Conservation (phyloP, 2,113 vertebrate species). For the Channa maculata region DNA sequence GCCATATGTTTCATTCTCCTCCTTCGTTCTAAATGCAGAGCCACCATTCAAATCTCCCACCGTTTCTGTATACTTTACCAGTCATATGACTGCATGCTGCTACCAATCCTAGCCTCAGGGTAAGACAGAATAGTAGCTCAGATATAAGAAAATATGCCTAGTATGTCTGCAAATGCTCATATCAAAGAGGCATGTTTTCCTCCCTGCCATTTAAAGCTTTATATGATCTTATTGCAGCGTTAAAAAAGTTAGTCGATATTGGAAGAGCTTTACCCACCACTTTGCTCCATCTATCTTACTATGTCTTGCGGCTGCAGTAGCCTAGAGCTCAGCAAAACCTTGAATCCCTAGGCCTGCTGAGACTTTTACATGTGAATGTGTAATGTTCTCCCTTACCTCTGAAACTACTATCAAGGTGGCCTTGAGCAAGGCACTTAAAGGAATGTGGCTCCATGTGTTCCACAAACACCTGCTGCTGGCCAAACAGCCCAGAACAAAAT, state of each 20-base stretch:
- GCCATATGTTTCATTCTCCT: not conserved
- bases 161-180: slow-evolving; percentile 2
- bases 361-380: slow-evolving; percentile 29
- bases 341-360: slow-evolving; percentile 26
- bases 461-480: slow-evolving; percentile 55
- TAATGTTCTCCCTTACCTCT: not conserved
- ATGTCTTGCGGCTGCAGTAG: slow-evolving; percentile 26
- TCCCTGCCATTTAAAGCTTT: not conserved
- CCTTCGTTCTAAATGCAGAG: slow-evolving; percentile 1
- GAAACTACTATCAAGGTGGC: slow-evolving; percentile 25
- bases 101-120: slow-evolving; percentile 9
- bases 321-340: slow-evolving; percentile 24
- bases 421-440: slow-evolving; percentile 62
- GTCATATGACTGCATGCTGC: slow-evolving; percentile 1
- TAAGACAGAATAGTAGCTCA: not conserved
- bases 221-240: slow-evolving; percentile 10
- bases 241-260: slow-evolving; percentile 24
- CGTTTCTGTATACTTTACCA: not conserved
- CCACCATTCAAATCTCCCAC: not conserved
- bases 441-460: slow-evolving; percentile 37
- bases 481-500: slow-evolving; percentile 49
- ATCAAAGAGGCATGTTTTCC: not conserved
- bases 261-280: not conserved
- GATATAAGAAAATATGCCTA: not conserved
- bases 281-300: not conserved